These are phyloP conservation scores for Semotilus atromaculatus DNA, from an alignment of 2,797 vertebrate genomes.

Conservation along the genomic window DNA sequence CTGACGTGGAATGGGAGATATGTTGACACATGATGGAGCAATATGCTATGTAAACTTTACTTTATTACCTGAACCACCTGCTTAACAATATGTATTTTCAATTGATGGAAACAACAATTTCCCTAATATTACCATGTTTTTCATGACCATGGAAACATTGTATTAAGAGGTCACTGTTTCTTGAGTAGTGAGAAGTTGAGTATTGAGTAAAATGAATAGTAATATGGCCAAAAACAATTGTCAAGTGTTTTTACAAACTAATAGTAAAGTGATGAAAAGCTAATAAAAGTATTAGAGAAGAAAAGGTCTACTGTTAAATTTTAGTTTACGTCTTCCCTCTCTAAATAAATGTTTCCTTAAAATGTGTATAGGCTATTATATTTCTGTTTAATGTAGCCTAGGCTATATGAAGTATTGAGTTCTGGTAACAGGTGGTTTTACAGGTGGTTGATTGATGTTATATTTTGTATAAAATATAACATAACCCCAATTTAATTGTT, in stretches of 20 bases:
- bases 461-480: neutral
- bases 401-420: neutral
- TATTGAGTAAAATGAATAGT: neutral
- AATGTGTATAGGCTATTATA: neutral
- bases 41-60: constrained; percentile 14
- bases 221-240: neutral
- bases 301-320: neutral
- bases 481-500: neutral
- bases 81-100: neutral
- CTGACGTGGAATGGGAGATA: constrained; percentile 58
- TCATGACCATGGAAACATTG: neutral
- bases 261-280: neutral
- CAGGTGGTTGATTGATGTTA: neutral
- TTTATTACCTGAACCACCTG: constrained; percentile 16
- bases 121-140: neutral
- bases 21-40: constrained; percentile 20
- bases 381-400: neutral
- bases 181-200: neutral
- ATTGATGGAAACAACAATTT: neutral
- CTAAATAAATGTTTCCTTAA: neutral
- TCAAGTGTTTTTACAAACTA: neutral
- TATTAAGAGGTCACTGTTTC: neutral
- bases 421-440: neutral
- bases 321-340: neutral
- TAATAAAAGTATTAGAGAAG: neutral